A percentile compares a stretch with the other conserved stretches of the same genome.
phyloP scores from a whole-genome alignment of 1,140 invertebrate genomes.

The Tetramorium alpestre region DNA sequence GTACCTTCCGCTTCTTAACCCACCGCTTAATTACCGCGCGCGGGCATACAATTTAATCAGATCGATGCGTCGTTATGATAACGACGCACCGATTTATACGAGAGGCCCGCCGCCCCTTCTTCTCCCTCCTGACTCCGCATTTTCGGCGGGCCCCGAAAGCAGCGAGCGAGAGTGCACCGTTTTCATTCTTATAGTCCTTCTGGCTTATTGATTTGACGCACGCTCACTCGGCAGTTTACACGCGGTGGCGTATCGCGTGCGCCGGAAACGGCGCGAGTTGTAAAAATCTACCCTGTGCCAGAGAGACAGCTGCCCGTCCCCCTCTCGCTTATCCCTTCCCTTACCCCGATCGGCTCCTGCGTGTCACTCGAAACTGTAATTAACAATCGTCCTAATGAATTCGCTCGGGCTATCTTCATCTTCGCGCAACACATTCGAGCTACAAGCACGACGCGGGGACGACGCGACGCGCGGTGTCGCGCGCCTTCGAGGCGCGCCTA shows the following conservation, averaged over 20 bases:
- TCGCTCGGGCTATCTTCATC: constrained; percentile 75
- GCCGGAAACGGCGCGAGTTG: constrained; percentile 77
- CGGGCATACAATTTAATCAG: constrained; percentile 39
- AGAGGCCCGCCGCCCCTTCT: not conserved
- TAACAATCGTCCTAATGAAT: constrained; percentile 79
- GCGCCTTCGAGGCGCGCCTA: constrained; percentile 17
- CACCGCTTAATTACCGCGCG: constrained; percentile 3
- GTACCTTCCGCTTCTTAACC: not conserved
- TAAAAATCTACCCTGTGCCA: constrained; percentile 66
- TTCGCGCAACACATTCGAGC: constrained; percentile 48
- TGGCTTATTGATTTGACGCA: constrained; percentile 20
- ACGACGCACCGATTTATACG: not conserved
- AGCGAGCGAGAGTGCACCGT: not conserved
- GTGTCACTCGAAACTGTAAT: constrained; percentile 77
- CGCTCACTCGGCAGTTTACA: constrained; percentile 17
- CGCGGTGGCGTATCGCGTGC: constrained; percentile 71
- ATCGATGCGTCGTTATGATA: not conserved
- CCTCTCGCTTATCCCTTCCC: not conserved
- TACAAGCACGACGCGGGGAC: constrained; percentile 8
- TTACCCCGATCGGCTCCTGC: constrained; percentile 34
- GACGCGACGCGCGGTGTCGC: constrained; percentile 25
- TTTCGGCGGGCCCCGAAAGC: not conserved
- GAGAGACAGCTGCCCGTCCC: constrained; percentile 58
- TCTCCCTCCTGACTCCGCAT: not conserved
- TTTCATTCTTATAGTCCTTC: not conserved